Conservation (phyloP, 2,888 invertebrate genomes). For the Heliconius erato region DNA sequence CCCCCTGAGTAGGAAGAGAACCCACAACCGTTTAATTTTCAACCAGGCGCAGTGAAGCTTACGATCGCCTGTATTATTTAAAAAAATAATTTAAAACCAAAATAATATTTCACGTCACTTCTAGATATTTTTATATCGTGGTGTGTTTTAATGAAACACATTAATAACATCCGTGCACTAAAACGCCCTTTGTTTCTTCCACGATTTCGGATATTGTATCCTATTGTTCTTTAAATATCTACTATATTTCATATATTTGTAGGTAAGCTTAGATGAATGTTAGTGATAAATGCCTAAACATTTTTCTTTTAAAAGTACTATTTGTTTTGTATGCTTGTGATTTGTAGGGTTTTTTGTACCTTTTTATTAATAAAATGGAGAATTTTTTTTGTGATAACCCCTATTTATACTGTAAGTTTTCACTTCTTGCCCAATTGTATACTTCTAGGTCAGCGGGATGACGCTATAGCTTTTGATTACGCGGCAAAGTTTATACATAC, state of each 20-base stretch:
- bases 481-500: too few species aligned
- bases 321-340: background rate
- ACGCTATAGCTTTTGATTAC: too few species aligned
- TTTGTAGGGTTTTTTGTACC: background rate
- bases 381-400: too few species aligned
- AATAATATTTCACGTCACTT: conserved; percentile 36
- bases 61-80: too few species aligned
- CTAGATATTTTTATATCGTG: conserved; percentile 41
- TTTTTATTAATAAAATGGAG: too few species aligned
- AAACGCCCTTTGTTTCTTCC: conserved; percentile 72
- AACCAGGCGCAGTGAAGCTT: too few species aligned
- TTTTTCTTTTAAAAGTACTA: background rate
- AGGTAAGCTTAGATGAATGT: background rate
- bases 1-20: too few species aligned
- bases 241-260: conserved; percentile 11
- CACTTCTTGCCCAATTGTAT: too few species aligned
- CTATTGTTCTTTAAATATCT: conserved; percentile 50
- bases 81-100: background rate
- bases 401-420: too few species aligned
- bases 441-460: too few species aligned
- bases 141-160: conserved; percentile 70
- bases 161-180: conserved; percentile 75
- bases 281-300: background rate
- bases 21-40: too few species aligned
- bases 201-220: conserved; percentile 64